Evolutionary conservation across 1,140 invertebrate genomes (phyloP).

Genomic region (Caenorhabditis brenneri): DNA sequence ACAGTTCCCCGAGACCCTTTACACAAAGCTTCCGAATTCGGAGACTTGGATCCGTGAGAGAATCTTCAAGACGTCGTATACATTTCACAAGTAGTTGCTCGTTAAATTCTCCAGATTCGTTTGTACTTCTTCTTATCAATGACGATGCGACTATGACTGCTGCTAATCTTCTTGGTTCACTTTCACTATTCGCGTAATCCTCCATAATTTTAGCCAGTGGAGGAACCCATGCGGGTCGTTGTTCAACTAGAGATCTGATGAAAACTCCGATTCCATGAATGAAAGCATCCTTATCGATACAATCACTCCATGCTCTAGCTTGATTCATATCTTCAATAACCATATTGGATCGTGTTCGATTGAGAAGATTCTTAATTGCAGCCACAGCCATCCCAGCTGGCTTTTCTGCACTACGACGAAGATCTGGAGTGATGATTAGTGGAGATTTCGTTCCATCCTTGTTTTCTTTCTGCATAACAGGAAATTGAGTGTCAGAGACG

Average conservation of each 20-base stretch:
- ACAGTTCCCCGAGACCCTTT: slow-evolving; percentile 46
- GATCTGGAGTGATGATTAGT: slow-evolving; percentile 63
- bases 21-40: slow-evolving; percentile 57
- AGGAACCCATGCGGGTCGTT: slow-evolving; percentile 46
- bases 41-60: slow-evolving; percentile 48
- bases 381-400: slow-evolving; percentile 61
- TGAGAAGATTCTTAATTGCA: slow-evolving; percentile 36
- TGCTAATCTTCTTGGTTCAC: slow-evolving; percentile 43
- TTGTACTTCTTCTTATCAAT: slow-evolving; percentile 39
- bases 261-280: slow-evolving; percentile 60
- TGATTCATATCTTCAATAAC: slow-evolving; percentile 69
- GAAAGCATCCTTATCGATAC: slow-evolving; percentile 61
- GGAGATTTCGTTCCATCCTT: slow-evolving; percentile 54
- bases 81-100: slow-evolving; percentile 46
- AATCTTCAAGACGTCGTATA: slow-evolving; percentile 38
- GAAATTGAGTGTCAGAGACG: slow-evolving; percentile 66
- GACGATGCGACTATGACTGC: slow-evolving; percentile 45
- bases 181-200: slow-evolving; percentile 36
- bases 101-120: slow-evolving; percentile 39
- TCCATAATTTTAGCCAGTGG: slow-evolving; percentile 30
- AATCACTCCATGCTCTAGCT: slow-evolving; percentile 67
- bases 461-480: slow-evolving; percentile 56
- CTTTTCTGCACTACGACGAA: slow-evolving; percentile 56
- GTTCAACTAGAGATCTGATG: slow-evolving; percentile 44
- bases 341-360: slow-evolving; percentile 53